Percentiles rank a stretch among this genome's conserved stretches.
Evolutionary conservation across 2,888 invertebrate species (phyloP).

Genomic region (Lithophane ornitopus): DNA sequence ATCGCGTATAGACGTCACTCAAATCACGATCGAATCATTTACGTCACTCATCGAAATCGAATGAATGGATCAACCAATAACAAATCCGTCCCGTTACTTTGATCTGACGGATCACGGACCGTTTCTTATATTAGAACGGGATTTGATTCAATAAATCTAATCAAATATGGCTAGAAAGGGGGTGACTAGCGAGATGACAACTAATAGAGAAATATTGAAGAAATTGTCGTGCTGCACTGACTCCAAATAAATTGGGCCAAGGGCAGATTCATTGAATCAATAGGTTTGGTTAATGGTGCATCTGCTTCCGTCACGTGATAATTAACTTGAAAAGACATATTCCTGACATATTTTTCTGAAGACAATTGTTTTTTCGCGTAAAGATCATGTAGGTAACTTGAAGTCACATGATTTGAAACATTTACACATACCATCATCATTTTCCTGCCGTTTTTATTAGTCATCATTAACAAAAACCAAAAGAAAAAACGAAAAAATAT

Average conservation of each 20-base stretch:
- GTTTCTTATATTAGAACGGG: not conserved
- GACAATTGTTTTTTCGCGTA: not conserved
- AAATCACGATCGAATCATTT: conserved; percentile 18
- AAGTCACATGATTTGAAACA: not conserved
- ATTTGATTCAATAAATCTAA: not conserved
- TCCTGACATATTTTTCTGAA: not conserved
- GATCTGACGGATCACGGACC: conserved; percentile 1
- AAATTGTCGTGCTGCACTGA: not conserved
- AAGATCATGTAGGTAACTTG: not conserved
- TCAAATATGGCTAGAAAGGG: not conserved
- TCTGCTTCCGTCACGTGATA: not conserved
- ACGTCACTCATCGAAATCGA: conserved; percentile 22
- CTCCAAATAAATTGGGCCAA: not conserved
- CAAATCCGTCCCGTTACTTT: not conserved
- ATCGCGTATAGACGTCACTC: conserved; percentile 10
- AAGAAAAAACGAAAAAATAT: no score
- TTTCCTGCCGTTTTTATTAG: not conserved
- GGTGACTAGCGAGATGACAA: not conserved
- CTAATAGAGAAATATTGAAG: not conserved
- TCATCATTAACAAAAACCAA: not conserved
- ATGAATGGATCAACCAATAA: conserved; percentile 11
- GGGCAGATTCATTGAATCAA: conserved; percentile 8
- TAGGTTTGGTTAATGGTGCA: not conserved
- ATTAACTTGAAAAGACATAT: not conserved
- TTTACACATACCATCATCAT: not conserved